phyloP scores from a whole-genome alignment of 37 sponge, comb jelly and placozoan genomes.

The Beroe ovata region DNA sequence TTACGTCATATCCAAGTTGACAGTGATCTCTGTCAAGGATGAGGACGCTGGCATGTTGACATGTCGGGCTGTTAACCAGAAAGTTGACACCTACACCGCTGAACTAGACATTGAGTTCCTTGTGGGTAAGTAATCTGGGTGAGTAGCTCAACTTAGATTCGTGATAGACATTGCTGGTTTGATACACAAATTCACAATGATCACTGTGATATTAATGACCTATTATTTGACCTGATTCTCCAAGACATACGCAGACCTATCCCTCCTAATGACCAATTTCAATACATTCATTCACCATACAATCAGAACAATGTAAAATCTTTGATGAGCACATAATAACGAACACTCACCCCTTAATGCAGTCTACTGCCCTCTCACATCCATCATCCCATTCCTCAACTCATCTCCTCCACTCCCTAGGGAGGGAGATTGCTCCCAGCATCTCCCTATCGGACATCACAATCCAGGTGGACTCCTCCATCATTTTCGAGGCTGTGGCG shows the following conservation, averaged over 20 bases:
- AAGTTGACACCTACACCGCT: constrained; percentile 45
- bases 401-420: too few species aligned
- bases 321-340: too few species aligned
- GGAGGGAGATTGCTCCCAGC: constrained; percentile 47
- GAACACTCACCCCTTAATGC: too few species aligned
- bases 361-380: too few species aligned
- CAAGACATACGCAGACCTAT: too few species aligned
- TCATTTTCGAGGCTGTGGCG: constrained; percentile 21
- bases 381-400: too few species aligned
- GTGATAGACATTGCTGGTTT: background rate
- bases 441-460: constrained; percentile 43
- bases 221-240: too few species aligned
- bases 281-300: too few species aligned
- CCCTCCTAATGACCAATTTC: too few species aligned
- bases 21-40: constrained; percentile 40
- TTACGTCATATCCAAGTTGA: constrained; percentile 22
- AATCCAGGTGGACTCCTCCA: constrained; percentile 30
- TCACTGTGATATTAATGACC: too few species aligned
- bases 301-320: too few species aligned
- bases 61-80: constrained; percentile 56
- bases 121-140: background rate
- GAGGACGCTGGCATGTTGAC: background rate
- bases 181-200: too few species aligned
- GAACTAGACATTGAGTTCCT: constrained; percentile 39
- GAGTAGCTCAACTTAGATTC: background rate